Percentiles rank a stretch among this genome's conserved stretches.
These are phyloP conservation scores for Prunella himalayana DNA, from an alignment of 2,113 vertebrate species.

Conservation along the genomic window DNA sequence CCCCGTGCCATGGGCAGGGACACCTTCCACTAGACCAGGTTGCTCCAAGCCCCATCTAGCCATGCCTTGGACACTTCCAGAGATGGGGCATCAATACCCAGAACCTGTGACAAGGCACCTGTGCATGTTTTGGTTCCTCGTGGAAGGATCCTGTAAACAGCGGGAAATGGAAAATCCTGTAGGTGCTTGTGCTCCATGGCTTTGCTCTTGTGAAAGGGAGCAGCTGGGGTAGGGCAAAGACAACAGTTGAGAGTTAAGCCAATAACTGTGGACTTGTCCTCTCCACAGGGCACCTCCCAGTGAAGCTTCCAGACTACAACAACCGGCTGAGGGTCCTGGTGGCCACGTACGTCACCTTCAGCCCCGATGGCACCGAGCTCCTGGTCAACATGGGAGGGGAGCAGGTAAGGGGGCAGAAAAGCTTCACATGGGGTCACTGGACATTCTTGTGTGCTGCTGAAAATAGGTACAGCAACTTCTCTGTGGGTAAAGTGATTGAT, in stretches of 20 bases:
- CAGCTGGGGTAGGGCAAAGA: neutral
- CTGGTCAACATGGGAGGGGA: slow-evolving; percentile 99
- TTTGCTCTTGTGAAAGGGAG: neutral
- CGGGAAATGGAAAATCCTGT: neutral
- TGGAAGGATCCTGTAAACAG: neutral
- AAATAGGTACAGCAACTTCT: neutral
- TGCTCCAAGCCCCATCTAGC: neutral
- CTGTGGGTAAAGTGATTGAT: neutral
- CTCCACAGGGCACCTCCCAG: slow-evolving; percentile 87
- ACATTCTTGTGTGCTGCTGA: neutral
- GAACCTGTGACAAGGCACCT: neutral
- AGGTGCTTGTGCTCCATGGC: neutral
- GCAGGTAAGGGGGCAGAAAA: slow-evolving; percentile 77
- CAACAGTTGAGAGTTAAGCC: neutral
- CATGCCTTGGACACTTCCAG: neutral
- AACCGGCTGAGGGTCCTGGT: slow-evolving; percentile 93
- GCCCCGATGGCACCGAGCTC: slow-evolving; percentile 95
- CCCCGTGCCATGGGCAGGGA: neutral
- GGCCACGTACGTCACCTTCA: slow-evolving; percentile 96
- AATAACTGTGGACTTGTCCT: neutral
- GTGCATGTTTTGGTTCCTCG: neutral
- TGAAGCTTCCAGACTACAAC: slow-evolving; percentile 94
- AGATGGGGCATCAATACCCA: neutral
- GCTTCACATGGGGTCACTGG: neutral
- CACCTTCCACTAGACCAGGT: neutral